phyloP scores from a whole-genome alignment of 2,888 invertebrate genomes.

The Diaperis boleti region DNA sequence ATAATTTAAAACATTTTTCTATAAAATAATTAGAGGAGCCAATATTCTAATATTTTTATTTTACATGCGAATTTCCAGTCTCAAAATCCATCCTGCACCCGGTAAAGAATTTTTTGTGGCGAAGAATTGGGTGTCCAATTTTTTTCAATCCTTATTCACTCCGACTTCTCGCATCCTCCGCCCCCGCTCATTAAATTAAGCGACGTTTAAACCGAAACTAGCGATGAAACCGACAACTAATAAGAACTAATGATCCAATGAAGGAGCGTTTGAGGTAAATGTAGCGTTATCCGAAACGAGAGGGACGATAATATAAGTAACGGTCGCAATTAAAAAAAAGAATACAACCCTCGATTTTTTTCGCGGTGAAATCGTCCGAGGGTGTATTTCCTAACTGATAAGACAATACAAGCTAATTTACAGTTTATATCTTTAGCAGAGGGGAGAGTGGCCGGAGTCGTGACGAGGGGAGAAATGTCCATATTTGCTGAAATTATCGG shows the following conservation, averaged over 20 bases:
- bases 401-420: conserved; percentile 38
- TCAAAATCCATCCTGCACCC: no score
- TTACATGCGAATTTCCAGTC: no score
- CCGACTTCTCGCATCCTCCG: conserved; percentile 10
- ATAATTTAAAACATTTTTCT: no score
- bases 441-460: conserved; percentile 22
- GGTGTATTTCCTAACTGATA: conserved; percentile 29
- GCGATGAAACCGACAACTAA: conserved; percentile 37
- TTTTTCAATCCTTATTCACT: not conserved
- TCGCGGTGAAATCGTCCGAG: conserved; percentile 22
- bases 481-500: conserved; percentile 35
- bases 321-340: conserved; percentile 35
- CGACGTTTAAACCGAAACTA: conserved; percentile 33
- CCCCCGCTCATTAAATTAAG: conserved; percentile 31
- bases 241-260: conserved; percentile 43
- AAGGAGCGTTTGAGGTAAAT: conserved; percentile 34
- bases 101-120: no score
- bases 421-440: conserved; percentile 35
- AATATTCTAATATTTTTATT: no score
- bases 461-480: conserved; percentile 21
- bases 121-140: no score
- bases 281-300: conserved; percentile 34
- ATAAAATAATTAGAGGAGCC: no score
- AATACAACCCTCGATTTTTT: conserved; percentile 12
- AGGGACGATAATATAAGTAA: conserved; percentile 27